phyloP scores from a whole-genome alignment of 2,797 vertebrate species.

The Tokudaia tokunoshimensis region DNA sequence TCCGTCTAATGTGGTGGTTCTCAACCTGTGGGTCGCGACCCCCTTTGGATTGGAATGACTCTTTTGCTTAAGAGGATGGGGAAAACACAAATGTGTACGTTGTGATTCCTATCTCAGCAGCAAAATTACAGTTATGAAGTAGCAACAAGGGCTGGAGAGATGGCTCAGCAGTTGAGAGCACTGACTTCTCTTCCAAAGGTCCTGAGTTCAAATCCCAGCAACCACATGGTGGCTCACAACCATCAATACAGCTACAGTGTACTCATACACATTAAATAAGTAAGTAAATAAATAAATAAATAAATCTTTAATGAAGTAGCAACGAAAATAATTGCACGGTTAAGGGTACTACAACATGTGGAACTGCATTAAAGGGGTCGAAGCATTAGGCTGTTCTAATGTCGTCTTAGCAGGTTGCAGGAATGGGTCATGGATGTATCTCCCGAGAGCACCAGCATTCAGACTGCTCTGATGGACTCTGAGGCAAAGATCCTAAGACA shows the following conservation, averaged over 20 bases:
- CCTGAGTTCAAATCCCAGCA: too few species aligned
- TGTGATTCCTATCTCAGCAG: not conserved
- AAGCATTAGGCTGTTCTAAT: not conserved
- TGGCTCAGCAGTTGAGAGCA: too few species aligned
- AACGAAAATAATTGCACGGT: not conserved
- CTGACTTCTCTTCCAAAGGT: too few species aligned
- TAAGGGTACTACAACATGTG: not conserved
- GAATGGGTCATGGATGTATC: not conserved
- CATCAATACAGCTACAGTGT: too few species aligned
- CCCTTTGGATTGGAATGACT: not conserved
- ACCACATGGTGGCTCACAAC: too few species aligned
- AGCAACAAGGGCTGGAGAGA: not conserved
- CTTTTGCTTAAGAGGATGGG: not conserved
- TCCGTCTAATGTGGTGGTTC: not conserved
- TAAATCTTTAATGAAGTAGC: not conserved
- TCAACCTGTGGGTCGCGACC: not conserved
- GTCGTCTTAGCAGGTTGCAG: not conserved
- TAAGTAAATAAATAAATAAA: too few species aligned
- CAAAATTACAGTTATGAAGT: not conserved
- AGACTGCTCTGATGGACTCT: not conserved
- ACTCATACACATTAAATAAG: too few species aligned
- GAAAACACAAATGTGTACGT: not conserved
- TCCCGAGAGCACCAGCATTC: not conserved
- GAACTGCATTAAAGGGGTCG: not conserved
- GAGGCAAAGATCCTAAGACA: not conserved